Evolutionary conservation across 2,797 vertebrate genomes (phyloP).

Genomic region (Pseudocheirus occidentalis): DNA sequence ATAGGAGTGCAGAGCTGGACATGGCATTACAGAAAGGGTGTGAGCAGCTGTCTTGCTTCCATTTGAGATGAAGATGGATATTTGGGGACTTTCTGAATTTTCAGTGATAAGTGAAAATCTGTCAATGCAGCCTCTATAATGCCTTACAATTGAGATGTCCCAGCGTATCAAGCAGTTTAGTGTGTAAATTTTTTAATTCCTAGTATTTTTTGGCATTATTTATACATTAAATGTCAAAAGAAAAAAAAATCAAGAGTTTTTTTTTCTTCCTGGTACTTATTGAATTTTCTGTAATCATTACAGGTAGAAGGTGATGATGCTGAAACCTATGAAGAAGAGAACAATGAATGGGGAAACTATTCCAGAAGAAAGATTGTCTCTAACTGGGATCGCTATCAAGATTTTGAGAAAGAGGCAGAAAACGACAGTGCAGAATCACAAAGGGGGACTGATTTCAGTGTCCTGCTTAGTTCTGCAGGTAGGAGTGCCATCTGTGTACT

Average conservation of each 20-base stretch:
- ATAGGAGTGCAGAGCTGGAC: constrained; percentile 5
- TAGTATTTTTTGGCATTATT: constrained; percentile 10
- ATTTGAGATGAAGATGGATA: constrained; percentile 7
- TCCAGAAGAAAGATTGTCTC: constrained; percentile 93
- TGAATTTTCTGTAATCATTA: constrained; percentile 68
- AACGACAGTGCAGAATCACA: constrained; percentile 85
- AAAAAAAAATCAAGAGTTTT: constrained; percentile 31
- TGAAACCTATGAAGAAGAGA: constrained; percentile 83
- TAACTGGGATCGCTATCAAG: constrained; percentile 94
- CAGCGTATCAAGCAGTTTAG: not conserved
- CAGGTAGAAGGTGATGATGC: constrained; percentile 80
- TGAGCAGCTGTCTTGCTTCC: constrained; percentile 14
- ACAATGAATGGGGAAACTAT: constrained; percentile 83
- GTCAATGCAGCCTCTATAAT: constrained; percentile 5
- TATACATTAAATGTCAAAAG: constrained; percentile 15
- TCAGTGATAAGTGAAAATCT: not conserved
- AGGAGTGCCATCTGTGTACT: constrained; percentile 58
- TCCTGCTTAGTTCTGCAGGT: constrained; percentile 92
- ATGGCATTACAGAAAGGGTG: constrained; percentile 1
- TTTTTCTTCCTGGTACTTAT: constrained; percentile 41
- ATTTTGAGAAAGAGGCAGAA: constrained; percentile 80
- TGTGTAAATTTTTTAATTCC: constrained; percentile 22
- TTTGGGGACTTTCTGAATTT: not conserved
- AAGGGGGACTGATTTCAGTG: constrained; percentile 92
- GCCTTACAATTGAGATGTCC: constrained; percentile 25